Conservation (phyloP, 2,797 vertebrate genomes). For the Pangasius sanitwongsei region DNA sequence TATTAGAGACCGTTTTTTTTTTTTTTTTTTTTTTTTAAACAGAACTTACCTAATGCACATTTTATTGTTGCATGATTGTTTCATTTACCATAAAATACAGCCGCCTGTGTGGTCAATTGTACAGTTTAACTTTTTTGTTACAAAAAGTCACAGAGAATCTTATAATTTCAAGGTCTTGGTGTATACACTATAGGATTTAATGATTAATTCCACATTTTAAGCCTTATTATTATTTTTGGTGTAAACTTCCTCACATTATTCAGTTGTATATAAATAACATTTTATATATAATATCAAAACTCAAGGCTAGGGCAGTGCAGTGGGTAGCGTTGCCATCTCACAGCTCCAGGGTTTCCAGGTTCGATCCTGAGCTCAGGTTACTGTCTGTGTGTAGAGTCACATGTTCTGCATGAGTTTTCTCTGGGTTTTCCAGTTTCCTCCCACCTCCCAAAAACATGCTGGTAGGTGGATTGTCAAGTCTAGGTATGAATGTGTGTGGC, state of each 20-base stretch:
- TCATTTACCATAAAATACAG: neutral
- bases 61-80: no score
- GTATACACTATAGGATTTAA: neutral
- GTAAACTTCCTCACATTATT: neutral
- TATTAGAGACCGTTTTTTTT: neutral
- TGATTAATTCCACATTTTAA: neutral
- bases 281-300: neutral
- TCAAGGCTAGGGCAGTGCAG: neutral
- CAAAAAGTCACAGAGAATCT: neutral
- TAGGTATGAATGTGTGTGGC: neutral
- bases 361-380: neutral
- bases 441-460: neutral
- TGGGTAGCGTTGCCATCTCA: neutral
- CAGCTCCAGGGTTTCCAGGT: neutral
- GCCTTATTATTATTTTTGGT: neutral
- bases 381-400: neutral
- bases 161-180: neutral
- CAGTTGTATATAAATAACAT: neutral
- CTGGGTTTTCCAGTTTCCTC: neutral
- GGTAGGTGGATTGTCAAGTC: neutral
- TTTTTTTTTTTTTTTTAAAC: neutral
- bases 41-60: neutral
- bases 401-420: neutral
- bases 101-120: neutral
- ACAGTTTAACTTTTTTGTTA: neutral